Evolutionary conservation across 2,888 invertebrate genomes (phyloP), one percentile per base, ranked within the genome.

Genomic region (Hydrotaea cyrtoneurina): DNA sequence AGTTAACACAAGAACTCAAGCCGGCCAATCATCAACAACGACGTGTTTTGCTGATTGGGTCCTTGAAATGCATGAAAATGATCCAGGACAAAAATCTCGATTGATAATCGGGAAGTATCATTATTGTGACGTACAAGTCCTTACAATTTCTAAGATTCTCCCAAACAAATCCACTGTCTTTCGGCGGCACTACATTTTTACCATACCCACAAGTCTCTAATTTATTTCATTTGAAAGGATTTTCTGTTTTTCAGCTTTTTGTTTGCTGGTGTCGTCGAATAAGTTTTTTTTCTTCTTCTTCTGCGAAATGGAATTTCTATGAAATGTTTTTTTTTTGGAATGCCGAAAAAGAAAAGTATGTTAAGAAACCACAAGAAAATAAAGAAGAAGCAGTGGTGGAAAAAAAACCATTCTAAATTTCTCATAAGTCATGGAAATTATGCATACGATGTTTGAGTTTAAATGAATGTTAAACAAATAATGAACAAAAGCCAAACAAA

Each of bases 361-460:
- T 17, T 66, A 43, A 43, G 39, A 5, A 39, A 19, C 21, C n/a
- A 53, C n/a, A n/a, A n/a, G n/a, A n/a, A n/a, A n/a, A n/a, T n/a
- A n/a, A n/a, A n/a, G 17, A 2, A 66, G 36, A 36, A n/a, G 15
- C n/a, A 36, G 17, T 31, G 31, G 17, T n/a, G 11, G 19, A 39
- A 0, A 66, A 66, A 46, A 23, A 75, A 79, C 50, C 79, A 13
- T 89, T 89, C 88, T 89, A 88, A 88, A 89, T 89, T 89, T 90
- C 89, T 88, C 43, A 73, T 57, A 57, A 46, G 69, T 26, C 57
- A 73, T 23, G 57, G 43, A 73, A 73, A 73, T 57, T 73, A 43
- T 73, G 50, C 53, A 66, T 46, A 77, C 77, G 19, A 39, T 66
- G 21, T 55, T 77, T 66, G 55, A 55, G 50, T 66, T 66, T 39